Conservation (phyloP, 2,113 vertebrate genomes). For the Phalacrocorax brasilianus region DNA sequence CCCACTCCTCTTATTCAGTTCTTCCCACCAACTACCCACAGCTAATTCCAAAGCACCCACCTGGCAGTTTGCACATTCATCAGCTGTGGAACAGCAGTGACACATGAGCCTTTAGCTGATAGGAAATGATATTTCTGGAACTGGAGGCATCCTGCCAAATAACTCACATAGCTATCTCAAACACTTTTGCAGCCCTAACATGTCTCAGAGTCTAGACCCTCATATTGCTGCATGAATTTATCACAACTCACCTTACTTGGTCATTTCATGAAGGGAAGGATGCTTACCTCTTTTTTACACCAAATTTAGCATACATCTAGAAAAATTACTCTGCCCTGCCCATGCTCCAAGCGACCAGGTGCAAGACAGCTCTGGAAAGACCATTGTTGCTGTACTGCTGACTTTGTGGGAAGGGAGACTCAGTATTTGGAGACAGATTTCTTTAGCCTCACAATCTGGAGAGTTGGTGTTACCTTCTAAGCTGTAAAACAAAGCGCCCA, state of each 20-base stretch:
- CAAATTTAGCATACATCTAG: neutral
- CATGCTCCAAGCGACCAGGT: neutral
- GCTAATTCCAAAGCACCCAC: constrained; percentile 16
- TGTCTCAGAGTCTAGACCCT: neutral
- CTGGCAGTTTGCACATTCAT: neutral
- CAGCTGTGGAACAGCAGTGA: neutral
- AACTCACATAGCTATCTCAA: constrained; percentile 2
- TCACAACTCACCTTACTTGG: neutral
- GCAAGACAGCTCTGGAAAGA: neutral
- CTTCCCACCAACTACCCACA: neutral
- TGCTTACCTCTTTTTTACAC: neutral
- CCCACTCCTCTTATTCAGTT: neutral
- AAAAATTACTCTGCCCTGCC: neutral
- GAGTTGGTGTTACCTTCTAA: neutral
- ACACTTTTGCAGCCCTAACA: neutral
- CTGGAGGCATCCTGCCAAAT: neutral
- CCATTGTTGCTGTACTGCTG: neutral
- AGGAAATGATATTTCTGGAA: constrained; percentile 9
- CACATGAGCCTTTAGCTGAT: neutral
- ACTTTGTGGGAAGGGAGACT: neutral
- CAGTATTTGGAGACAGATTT: neutral
- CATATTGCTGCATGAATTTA: neutral
- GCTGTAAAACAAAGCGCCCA: neutral
- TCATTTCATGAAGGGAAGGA: neutral
- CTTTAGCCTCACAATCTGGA: neutral